phyloP scores from a whole-genome alignment of 1,140 invertebrate species.

The Sinonovacula constricta region DNA sequence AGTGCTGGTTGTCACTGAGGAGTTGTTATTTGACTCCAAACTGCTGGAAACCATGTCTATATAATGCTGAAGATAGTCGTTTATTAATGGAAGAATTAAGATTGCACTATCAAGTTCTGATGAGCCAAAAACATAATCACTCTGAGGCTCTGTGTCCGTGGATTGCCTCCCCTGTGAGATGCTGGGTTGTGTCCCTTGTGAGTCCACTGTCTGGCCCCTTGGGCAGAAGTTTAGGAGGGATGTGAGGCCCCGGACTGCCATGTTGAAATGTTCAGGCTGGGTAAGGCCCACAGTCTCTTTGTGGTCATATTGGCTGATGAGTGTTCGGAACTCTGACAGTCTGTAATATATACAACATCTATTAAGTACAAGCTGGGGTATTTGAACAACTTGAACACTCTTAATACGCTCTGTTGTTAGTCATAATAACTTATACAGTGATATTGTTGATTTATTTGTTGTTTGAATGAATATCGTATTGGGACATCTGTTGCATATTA shows the following conservation, averaged over 20 bases:
- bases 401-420: too few species aligned
- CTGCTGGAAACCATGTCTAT: conserved; percentile 22
- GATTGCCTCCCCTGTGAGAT: background rate
- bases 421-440: too few species aligned
- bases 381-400: too few species aligned
- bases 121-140: background rate
- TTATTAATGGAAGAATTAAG: conserved; percentile 38
- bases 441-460: too few species aligned
- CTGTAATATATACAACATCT: too few species aligned
- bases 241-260: conserved; percentile 28
- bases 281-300: conserved; percentile 23
- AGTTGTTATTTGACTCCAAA: conserved; percentile 2
- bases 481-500: too few species aligned
- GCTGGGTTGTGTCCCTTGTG: background rate
- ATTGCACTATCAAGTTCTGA: conserved; percentile 27
- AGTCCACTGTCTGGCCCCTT: background rate
- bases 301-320: conserved; percentile 8
- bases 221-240: background rate
- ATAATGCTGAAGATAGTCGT: conserved; percentile 42
- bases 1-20: background rate
- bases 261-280: conserved; percentile 33
- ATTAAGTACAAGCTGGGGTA: too few species aligned
- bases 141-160: too few species aligned
- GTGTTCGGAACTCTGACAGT: conserved; percentile 26
- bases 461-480: too few species aligned